Base-by-base conservation (phyloP, 2,113 vertebrate species). In the Ailuropoda melanoleuca region DNA sequence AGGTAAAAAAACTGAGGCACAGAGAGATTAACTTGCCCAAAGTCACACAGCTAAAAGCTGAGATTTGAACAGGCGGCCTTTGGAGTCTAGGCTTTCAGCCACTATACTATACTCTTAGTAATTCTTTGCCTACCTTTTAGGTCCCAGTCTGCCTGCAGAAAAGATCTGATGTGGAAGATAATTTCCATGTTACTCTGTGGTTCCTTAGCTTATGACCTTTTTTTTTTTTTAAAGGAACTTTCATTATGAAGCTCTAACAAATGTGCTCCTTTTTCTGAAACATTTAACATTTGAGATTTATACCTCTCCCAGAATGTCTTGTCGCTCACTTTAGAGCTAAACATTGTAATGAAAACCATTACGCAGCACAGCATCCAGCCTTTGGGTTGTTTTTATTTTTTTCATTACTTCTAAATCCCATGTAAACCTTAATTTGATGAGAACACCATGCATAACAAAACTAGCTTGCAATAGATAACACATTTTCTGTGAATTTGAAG, bases 231-330 rank as follows among this genome's bases (percentile, higher is more conserved):
- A 3, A 93, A 85, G 53, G 31, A 90, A 56, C 15, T 83, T 96
- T 83, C 91, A 77, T 83, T 89, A 26, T 77, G 34, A 97, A 96
- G 26, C 18, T 17, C 66, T 80, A 62, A 83, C 86, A 31, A 78
- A 83, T 83, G n/a, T 93, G 37, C n/a, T 93, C 39, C 34, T 78
- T 93, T 83, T 80, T 50, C 53, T 62, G 62, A 66, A 94, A 46
- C 29, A 21, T 68, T 85, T 58, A 70, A 11, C 39, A 10, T 10
- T 95, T 87, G 72, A 86, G 48, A 68, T 95, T 74, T 92, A 13
- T 89, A 37, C 31, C 56, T 80, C 34, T 72, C 50, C 50, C 46
- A 72, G 64, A 86, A 14, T 83, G 29, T 81, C 68, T 81, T 90
- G 18, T 60, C 46, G 60, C 29, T 95, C 68, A 34, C 24, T 55